phyloP scores from a whole-genome alignment of 2,113 vertebrate species.

The Notothenia rossii region DNA sequence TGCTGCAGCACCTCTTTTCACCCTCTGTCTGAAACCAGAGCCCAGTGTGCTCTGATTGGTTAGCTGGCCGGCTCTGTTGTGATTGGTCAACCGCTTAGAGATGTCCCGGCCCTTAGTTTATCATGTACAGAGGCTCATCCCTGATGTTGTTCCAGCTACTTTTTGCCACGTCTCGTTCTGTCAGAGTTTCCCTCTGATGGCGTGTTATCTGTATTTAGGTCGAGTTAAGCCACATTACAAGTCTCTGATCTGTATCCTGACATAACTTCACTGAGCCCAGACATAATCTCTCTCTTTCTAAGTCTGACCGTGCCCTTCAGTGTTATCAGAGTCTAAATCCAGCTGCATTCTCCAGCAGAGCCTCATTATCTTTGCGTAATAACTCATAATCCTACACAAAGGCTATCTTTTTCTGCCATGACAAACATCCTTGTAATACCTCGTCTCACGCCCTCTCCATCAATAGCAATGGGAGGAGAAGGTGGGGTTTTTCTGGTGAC shows the following conservation, averaged over 20 bases:
- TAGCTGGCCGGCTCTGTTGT: too few species aligned
- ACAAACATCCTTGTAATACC: conserved; percentile 48
- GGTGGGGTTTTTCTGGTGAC: conserved; percentile 18
- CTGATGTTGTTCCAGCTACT: too few species aligned
- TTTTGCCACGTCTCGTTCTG: too few species aligned
- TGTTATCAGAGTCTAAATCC: conserved; percentile 39
- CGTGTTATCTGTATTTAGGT: neutral
- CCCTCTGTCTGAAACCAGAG: too few species aligned
- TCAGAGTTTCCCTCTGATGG: neutral
- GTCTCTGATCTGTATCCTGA: conserved; percentile 2
- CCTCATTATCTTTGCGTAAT: conserved; percentile 53
- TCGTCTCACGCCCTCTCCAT: conserved; percentile 48
- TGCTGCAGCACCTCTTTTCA: too few species aligned
- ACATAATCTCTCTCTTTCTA: conserved; percentile 28
- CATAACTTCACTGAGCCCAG: neutral
- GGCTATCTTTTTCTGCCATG: neutral
- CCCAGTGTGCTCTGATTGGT: too few species aligned
- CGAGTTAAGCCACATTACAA: neutral
- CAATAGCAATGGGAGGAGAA: conserved; percentile 40
- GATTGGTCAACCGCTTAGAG: too few species aligned
- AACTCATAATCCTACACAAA: conserved; percentile 67
- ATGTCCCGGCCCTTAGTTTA: too few species aligned
- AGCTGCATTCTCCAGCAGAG: neutral
- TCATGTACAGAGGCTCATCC: too few species aligned
- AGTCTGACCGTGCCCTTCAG: conserved; percentile 6